Evolutionary conservation across 2,113 vertebrate species (phyloP).

Genomic region (Leptosomus discolor): DNA sequence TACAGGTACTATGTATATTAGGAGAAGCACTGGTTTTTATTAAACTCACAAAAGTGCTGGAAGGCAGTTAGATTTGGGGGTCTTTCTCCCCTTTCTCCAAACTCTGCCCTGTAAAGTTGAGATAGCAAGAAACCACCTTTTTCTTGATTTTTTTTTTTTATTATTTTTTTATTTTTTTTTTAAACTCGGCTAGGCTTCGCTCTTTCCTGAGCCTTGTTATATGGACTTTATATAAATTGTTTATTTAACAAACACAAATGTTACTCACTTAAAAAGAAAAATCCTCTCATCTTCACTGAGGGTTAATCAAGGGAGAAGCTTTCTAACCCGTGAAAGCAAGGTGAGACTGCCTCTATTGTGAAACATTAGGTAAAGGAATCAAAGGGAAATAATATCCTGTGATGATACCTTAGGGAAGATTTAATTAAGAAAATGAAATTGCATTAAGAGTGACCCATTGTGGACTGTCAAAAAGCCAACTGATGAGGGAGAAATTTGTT

Average conservation of each 20-base stretch:
- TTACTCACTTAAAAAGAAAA: background rate
- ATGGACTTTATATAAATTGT: background rate
- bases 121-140: background rate
- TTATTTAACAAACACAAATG: background rate
- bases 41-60: background rate
- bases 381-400: slow-evolving; percentile 17
- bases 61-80: background rate
- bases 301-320: background rate
- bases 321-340: background rate
- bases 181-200: background rate
- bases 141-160: no score
- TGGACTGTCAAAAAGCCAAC: slow-evolving; percentile 6
- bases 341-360: background rate
- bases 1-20: background rate
- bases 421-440: slow-evolving; percentile 56
- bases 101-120: background rate
- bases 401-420: slow-evolving; percentile 11
- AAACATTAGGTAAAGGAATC: slow-evolving; percentile 41
- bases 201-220: background rate
- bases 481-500: background rate
- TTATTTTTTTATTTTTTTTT: background rate
- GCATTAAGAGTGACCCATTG: slow-evolving; percentile 16
- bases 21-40: background rate
- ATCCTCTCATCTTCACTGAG: background rate
- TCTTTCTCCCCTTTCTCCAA: background rate